Evolutionary conservation across 1,140 invertebrate species (phyloP), one percentile per base, ranked within the genome.

Genomic region (Mamestra configurata): DNA sequence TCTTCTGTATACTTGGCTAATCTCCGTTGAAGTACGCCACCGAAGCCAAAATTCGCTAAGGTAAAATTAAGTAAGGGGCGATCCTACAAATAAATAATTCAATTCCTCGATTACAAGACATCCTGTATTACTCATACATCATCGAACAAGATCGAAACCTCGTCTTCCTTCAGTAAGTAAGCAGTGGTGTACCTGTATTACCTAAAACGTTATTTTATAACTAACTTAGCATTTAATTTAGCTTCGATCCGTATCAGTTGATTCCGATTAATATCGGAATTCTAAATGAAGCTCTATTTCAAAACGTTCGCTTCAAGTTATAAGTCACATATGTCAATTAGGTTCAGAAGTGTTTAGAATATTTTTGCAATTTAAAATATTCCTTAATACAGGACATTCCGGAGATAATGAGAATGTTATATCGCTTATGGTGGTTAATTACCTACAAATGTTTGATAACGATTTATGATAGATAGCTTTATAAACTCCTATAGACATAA

Each of bases 351-450:
- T 46, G 49, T 70, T 70, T 49, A 46, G 20, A 70, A 70, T 70
- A 70, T 70, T 49, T 70, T 70, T 70, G 66, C 40, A 70, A 70
- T 70, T 70, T 70, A 46, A 70, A 70, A 70, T 70, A 70, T 70
- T 49, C 40, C 37, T 68, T n/a, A 40, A 68, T 68, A 68, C 37
- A 43, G 18, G 18, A 70, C 20, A 70, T 49, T 70, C 66, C n/a
- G 4, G 4, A 20, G 5, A 15, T 70, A 70, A 70, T 27, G 40
- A 70, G 66, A 61, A 61, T 31, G 11, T 11, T 68, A 7, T 46
- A 24, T 43, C 18, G n/a, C 10, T 24, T 27, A 13, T 43, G 22
- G 66, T 27, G 22, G 11, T 35, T 24, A 46, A 68, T 61, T 68
- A 27, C 10, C 3, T 22, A 13, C 11, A 35, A 7, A 11, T 31